These are phyloP conservation scores for Botia almorhae DNA, from an alignment of 2,797 vertebrate species.

Conservation along the genomic window DNA sequence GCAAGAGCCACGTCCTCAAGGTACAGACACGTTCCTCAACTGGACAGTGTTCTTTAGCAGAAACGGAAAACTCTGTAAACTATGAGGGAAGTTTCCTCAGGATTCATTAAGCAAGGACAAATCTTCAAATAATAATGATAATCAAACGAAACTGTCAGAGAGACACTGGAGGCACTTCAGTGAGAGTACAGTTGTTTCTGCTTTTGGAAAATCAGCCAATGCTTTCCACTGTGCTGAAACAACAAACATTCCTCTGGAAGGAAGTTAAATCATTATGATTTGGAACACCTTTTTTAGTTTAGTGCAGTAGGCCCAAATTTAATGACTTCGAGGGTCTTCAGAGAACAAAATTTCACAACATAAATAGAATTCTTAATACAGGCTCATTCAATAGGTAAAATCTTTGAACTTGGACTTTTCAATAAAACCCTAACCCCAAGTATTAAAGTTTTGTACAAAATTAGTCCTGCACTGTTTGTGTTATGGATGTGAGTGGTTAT, in stretches of 20 bases:
- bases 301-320: background rate
- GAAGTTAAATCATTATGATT: background rate
- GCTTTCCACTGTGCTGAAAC: background rate
- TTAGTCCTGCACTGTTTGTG: background rate
- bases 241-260: background rate
- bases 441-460: background rate
- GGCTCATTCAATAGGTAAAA: background rate
- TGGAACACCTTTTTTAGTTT: background rate
- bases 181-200: conserved; percentile 32
- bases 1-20: conserved; percentile 9
- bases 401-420: background rate
- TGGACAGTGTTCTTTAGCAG: background rate
- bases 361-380: background rate
- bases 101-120: conserved; percentile 31
- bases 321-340: background rate
- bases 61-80: background rate
- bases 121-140: conserved; percentile 7
- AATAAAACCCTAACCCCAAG: background rate
- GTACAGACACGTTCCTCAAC: background rate
- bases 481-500: background rate
- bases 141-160: conserved; percentile 26
- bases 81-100: conserved; percentile 22
- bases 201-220: conserved; percentile 18
- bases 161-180: background rate
- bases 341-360: background rate